Percentiles rank a stretch among this genome's conserved stretches.
Conservation (phyloP, 2,888 invertebrate species). For the Chloroclystis v-ata region DNA sequence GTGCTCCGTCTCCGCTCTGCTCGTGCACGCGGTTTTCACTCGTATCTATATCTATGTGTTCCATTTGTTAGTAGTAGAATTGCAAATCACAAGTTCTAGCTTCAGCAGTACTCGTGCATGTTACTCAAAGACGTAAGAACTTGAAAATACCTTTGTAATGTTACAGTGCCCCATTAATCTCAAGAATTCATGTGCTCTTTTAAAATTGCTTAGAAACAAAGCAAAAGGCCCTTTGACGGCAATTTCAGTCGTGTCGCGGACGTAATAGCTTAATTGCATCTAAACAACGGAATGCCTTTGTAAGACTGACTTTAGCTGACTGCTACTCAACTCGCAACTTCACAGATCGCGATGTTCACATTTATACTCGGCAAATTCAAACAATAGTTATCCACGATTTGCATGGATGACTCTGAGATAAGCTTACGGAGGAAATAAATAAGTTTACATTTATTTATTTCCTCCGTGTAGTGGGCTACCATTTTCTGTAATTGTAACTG, state of each 20-base stretch:
- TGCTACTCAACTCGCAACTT: background rate
- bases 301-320: background rate
- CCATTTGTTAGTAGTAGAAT: no score
- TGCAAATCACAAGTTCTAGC: no score
- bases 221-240: background rate
- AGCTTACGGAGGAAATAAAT: no score
- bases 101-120: no score
- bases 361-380: background rate
- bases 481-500: no score
- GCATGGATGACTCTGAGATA: no score
- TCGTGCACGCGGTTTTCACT: no score
- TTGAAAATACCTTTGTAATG: background rate
- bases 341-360: background rate
- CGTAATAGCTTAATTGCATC: conserved; percentile 8
- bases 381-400: background rate
- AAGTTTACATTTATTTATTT: no score
- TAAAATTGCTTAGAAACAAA: background rate
- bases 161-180: background rate
- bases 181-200: background rate
- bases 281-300: conserved; percentile 6
- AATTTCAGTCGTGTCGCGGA: background rate
- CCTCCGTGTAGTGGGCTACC: background rate
- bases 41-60: no score
- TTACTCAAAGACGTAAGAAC: no score
- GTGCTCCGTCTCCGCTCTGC: no score